Evolutionary conservation across 2,797 vertebrate genomes (phyloP).

Genomic region (Schizopygopsis pylzovi): DNA sequence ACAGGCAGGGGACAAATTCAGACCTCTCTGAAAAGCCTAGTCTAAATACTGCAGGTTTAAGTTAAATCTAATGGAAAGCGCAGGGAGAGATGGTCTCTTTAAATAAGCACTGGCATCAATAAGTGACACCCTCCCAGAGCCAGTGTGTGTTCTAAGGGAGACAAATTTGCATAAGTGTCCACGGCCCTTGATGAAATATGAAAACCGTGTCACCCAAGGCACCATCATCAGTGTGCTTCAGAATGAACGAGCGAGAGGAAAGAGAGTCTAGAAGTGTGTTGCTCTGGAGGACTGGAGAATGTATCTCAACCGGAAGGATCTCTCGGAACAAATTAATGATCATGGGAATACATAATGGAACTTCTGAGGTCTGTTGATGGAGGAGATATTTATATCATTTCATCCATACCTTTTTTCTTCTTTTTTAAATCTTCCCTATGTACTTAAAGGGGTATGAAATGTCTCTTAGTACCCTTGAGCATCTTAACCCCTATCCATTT

Average conservation of each 20-base stretch:
- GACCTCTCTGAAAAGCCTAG: slow-evolving; percentile 4
- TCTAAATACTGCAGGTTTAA: slow-evolving; percentile 52
- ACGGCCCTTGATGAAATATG: slow-evolving; percentile 79
- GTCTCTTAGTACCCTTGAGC: slow-evolving; percentile 67
- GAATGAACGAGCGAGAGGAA: slow-evolving; percentile 56
- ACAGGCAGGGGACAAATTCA: slow-evolving; percentile 37
- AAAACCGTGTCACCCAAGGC: slow-evolving; percentile 80
- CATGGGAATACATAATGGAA: slow-evolving; percentile 76
- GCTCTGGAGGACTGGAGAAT: slow-evolving; percentile 76
- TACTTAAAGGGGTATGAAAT: slow-evolving; percentile 77
- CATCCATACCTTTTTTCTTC: slow-evolving; percentile 27
- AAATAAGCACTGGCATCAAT: slow-evolving; percentile 73
- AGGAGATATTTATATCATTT: slow-evolving; percentile 62
- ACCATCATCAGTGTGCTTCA: slow-evolving; percentile 65
- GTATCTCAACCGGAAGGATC: slow-evolving; percentile 79
- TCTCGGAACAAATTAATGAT: slow-evolving; percentile 85
- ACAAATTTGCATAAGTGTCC: slow-evolving; percentile 81
- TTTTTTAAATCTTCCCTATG: slow-evolving; percentile 72
- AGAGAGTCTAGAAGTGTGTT: slow-evolving; percentile 55
- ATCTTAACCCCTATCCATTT: slow-evolving; percentile 64
- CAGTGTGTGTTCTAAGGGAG: slow-evolving; percentile 75
- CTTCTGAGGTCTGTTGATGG: slow-evolving; percentile 65
- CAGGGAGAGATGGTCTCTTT: slow-evolving; percentile 66
- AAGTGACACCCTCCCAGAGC: slow-evolving; percentile 69
- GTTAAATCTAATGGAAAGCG: slow-evolving; percentile 60